A percentile compares a stretch with the other conserved stretches of the same genome.
These are phyloP conservation scores for Sphaerodactylus townsendi DNA, from an alignment of 2,113 vertebrate species.

Conservation along the genomic window DNA sequence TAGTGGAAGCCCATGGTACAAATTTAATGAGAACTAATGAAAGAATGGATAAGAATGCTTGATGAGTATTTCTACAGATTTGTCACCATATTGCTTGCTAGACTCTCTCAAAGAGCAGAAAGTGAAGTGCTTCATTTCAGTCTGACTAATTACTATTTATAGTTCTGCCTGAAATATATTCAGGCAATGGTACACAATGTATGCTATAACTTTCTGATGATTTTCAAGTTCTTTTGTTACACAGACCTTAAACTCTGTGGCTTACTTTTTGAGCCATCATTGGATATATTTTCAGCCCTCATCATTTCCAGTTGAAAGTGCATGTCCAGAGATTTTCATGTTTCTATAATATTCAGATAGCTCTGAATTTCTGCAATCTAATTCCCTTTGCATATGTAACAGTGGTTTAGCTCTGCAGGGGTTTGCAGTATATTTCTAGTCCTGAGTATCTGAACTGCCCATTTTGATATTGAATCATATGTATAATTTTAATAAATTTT, in stretches of 20 bases:
- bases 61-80: neutral
- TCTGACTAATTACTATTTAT: neutral
- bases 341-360: no score
- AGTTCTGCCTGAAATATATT: neutral
- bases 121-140: neutral
- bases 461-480: neutral
- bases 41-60: slow-evolving; percentile 10
- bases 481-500: slow-evolving; percentile 3
- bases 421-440: slow-evolving; percentile 14
- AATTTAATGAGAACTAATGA: slow-evolving; percentile 8
- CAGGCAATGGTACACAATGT: no score
- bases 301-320: no score
- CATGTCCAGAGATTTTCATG: no score
- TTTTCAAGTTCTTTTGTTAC: no score
- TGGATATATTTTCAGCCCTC: no score
- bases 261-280: no score
- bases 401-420: neutral
- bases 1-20: neutral
- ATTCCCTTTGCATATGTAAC: neutral
- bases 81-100: neutral
- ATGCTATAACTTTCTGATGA: no score
- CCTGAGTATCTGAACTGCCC: slow-evolving; percentile 35
- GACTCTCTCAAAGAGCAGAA: neutral
- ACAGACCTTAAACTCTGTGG: no score
- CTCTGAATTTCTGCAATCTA: neutral